Base-by-base conservation (phyloP, 2,888 invertebrate species). In the Plagodis pulveraria region DNA sequence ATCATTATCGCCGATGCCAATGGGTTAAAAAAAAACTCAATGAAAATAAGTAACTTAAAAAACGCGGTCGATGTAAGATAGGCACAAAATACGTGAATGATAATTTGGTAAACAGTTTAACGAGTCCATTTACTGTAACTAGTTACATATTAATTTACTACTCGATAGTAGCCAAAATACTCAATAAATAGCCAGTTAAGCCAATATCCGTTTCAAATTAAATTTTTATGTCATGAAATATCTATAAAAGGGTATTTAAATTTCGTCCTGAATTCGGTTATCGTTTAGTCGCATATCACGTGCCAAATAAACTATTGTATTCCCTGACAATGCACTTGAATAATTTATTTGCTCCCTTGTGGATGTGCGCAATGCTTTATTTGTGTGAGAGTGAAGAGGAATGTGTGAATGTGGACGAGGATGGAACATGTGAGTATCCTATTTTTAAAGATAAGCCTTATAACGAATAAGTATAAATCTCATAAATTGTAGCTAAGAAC, bases 371-470 rank as follows among this genome's bases (percentile, higher is more conserved):
- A 8, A 57, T 63, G 51, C 9, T 71, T 64, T 66, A 67, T 54
- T 64, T 56, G 51, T 65, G 63, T 36, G 54, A 33, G 9, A 45
- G 61, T 43, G 63, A 70, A 32, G 70, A 74, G 10, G 57, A 72
- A n/a, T 78, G 76, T 49, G 55, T 62, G 22, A 65, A 67, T 48
- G 67, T 65, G 9, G 76, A 80, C 59, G 74, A 70, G 50, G 69
- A 68, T 50, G 73, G 72, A 45, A 45, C 56, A 33, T 76, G 74
- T 76, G 58, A 76, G 76, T 74, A 58, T 8, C 75, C 75, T 74
- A 59, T 8, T n/a, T 5, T 43, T 5, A 0, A 12, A 50, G 7
- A 5, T 34, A n/a, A n/a, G n/a, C n/a, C n/a, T n/a, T n/a, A n/a
- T n/a, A n/a, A n/a, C n/a, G n/a, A n/a, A n/a, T n/a, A n/a, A n/a